A percentile compares a stretch with the other conserved stretches of the same genome.
phyloP scores from a whole-genome alignment of 2,888 invertebrate species.

The Agriotes lineatus region DNA sequence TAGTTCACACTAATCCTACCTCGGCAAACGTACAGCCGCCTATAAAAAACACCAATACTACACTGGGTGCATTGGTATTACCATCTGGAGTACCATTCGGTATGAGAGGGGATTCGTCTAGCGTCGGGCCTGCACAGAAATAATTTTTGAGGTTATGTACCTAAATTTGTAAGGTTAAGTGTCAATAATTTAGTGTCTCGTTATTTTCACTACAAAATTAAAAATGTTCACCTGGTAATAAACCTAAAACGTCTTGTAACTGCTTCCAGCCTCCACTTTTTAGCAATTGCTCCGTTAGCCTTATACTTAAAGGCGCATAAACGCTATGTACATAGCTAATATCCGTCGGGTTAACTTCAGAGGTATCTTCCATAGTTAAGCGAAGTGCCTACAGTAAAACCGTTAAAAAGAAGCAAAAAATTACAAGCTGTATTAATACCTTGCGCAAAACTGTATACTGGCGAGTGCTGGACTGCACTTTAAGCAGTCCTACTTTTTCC shows the following conservation, averaged over 20 bases:
- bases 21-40: slow-evolving; percentile 98
- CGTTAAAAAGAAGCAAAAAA: not conserved
- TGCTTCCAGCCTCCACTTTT: slow-evolving; percentile 83
- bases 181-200: too few species aligned
- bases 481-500: slow-evolving; percentile 87
- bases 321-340: slow-evolving; percentile 93
- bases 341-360: slow-evolving; percentile 86
- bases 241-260: slow-evolving; percentile 85
- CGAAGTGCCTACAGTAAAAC: slow-evolving; percentile 73
- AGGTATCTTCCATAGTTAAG: slow-evolving; percentile 89
- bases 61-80: slow-evolving; percentile 71
- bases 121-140: slow-evolving; percentile 73
- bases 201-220: too few species aligned
- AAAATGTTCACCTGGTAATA: slow-evolving; percentile 84
- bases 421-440: slow-evolving; percentile 62
- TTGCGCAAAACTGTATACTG: slow-evolving; percentile 84
- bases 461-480: slow-evolving; percentile 78
- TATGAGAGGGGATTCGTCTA: slow-evolving; percentile 73
- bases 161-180: too few species aligned
- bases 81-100: slow-evolving; percentile 60
- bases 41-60: slow-evolving; percentile 93
- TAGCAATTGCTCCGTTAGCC: slow-evolving; percentile 85
- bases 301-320: slow-evolving; percentile 92
- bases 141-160: too few species aligned
- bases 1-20: too few species aligned